Percentiles rank a stretch among this genome's conserved stretches.
Conservation (phyloP, 2,888 invertebrate species). For the Hetaerina titia region DNA sequence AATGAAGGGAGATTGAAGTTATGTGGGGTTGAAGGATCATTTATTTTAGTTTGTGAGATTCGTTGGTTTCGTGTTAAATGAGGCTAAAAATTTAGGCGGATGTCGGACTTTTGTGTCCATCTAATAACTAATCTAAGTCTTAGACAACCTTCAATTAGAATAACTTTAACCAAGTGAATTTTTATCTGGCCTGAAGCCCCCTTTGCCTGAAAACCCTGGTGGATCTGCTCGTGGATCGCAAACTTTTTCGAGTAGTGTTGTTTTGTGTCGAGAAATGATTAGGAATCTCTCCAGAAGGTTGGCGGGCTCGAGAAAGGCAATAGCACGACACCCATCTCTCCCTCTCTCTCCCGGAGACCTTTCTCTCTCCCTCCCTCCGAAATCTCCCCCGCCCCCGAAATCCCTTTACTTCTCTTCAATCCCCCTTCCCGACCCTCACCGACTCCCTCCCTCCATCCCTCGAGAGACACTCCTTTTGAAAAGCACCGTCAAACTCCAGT, state of each 20-base stretch:
- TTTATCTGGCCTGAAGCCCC: too few species aligned
- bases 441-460: neutral
- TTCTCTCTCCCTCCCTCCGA: neutral
- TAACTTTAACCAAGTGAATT: too few species aligned
- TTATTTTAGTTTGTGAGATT: too few species aligned
- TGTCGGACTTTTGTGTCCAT: too few species aligned
- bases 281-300: neutral
- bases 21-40: too few species aligned
- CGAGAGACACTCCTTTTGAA: neutral
- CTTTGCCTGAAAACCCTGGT: too few species aligned
- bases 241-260: neutral
- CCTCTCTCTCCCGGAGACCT: neutral
- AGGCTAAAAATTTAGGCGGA: too few species aligned
- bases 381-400: too few species aligned
- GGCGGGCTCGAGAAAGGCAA: neutral
- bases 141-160: too few species aligned
- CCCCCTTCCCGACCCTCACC: neutral
- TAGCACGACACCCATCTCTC: neutral
- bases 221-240: neutral
- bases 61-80: too few species aligned
- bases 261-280: neutral
- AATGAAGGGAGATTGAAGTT: too few species aligned
- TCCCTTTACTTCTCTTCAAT: neutral
- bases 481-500: neutral
- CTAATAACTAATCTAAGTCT: too few species aligned